Conservation (phyloP, 2,797 vertebrate species). For the Staurois parvus region DNA sequence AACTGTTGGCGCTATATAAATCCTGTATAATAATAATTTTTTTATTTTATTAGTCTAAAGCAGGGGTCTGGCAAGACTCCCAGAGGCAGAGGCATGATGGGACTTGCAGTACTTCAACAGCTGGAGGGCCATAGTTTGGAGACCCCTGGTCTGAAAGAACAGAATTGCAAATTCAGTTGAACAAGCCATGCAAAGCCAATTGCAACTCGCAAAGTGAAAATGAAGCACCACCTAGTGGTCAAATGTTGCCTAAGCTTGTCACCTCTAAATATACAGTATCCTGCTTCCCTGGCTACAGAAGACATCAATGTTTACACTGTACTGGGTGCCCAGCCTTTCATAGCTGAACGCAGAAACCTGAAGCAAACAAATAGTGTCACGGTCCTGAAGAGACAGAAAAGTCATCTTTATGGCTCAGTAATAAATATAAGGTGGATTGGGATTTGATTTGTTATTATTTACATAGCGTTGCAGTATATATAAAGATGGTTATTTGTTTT, state of each 20-base stretch:
- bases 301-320: not conserved
- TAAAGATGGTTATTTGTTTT: too few species aligned
- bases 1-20: too few species aligned
- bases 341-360: not conserved
- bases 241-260: not conserved
- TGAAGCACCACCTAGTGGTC: constrained; percentile 49
- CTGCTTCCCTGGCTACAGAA: not conserved
- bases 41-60: too few species aligned
- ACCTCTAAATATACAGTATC: not conserved
- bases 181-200: not conserved
- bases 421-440: not conserved
- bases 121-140: too few species aligned
- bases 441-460: too few species aligned
- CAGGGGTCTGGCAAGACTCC: too few species aligned
- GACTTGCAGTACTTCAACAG: too few species aligned
- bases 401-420: not conserved
- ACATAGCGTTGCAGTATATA: too few species aligned
- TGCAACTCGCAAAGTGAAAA: constrained; percentile 18
- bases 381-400: not conserved
- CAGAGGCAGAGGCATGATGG: too few species aligned
- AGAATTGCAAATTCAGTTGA: too few species aligned
- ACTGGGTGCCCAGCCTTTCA: not conserved
- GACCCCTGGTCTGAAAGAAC: too few species aligned
- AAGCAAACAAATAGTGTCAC: not conserved
- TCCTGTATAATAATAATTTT: too few species aligned